These are phyloP conservation scores for Holacanthus passer DNA, from an alignment of 2,113 vertebrate species.

Conservation along the genomic window DNA sequence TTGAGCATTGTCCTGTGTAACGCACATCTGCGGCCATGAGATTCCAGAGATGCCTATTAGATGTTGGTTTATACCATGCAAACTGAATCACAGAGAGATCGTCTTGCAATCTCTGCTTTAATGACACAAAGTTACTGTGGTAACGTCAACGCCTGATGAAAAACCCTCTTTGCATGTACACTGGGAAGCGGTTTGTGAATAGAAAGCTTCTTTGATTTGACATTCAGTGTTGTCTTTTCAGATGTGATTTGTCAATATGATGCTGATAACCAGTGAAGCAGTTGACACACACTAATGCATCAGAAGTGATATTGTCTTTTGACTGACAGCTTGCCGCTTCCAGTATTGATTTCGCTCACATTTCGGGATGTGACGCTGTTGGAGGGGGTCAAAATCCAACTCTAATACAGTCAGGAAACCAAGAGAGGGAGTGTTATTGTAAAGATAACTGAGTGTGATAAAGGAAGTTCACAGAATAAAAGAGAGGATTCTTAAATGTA, in stretches of 20 bases:
- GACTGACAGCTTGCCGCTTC: slow-evolving; percentile 67
- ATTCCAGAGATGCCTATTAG: slow-evolving; percentile 69
- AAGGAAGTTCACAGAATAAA: not conserved
- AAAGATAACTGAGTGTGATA: slow-evolving; percentile 21
- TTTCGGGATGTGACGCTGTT: slow-evolving; percentile 39
- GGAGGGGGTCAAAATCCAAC: slow-evolving; percentile 33
- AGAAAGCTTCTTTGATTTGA: slow-evolving; percentile 62
- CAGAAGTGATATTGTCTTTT: slow-evolving; percentile 70
- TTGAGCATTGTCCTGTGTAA: slow-evolving; percentile 64
- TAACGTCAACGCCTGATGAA: not conserved
- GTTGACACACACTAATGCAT: slow-evolving; percentile 67
- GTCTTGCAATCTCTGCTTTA: slow-evolving; percentile 14
- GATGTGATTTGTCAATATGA: slow-evolving; percentile 73
- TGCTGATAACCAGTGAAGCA: slow-evolving; percentile 70
- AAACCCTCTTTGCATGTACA: not conserved
- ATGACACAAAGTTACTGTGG: slow-evolving; percentile 10
- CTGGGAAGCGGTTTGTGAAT: slow-evolving; percentile 15
- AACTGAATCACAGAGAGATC: slow-evolving; percentile 48
- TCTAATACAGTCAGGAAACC: slow-evolving; percentile 49
- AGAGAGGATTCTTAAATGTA: slow-evolving; percentile 14
- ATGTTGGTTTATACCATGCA: slow-evolving; percentile 55
- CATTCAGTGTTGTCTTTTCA: slow-evolving; percentile 70
- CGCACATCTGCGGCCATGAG: slow-evolving; percentile 43
- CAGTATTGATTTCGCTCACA: slow-evolving; percentile 68
- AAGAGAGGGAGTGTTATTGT: slow-evolving; percentile 27